These are phyloP conservation scores for Carposina sasakii DNA, from an alignment of 1,140 invertebrate species.

Conservation along the genomic window DNA sequence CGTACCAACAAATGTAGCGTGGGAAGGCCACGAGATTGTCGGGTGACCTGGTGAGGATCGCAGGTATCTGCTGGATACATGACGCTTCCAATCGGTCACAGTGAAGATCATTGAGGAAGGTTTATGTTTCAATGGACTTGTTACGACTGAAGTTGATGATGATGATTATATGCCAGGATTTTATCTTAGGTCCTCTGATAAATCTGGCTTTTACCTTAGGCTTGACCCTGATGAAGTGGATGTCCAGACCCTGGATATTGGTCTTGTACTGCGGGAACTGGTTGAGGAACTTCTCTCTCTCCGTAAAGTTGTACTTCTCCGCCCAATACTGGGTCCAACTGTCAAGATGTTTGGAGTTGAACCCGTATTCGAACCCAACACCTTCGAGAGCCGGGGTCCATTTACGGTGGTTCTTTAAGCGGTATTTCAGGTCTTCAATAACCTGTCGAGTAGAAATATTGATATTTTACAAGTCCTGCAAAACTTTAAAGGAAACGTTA, in stretches of 20 bases:
- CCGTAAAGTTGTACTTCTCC: slow-evolving; percentile 74
- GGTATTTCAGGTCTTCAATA: slow-evolving; percentile 73
- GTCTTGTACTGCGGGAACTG: slow-evolving; percentile 78
- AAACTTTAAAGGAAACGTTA: too few species aligned
- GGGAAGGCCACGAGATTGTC: too few species aligned
- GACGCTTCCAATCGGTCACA: too few species aligned
- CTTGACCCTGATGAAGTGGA: slow-evolving; percentile 6
- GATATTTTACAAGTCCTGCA: not conserved
- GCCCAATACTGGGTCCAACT: slow-evolving; percentile 5
- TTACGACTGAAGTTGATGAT: too few species aligned
- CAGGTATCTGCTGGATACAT: too few species aligned
- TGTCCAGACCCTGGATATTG: slow-evolving; percentile 76
- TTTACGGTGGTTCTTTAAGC: slow-evolving; percentile 70
- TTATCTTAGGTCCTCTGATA: too few species aligned
- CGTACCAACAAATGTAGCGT: too few species aligned
- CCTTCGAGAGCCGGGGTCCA: slow-evolving; percentile 76
- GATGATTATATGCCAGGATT: too few species aligned
- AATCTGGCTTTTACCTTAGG: too few species aligned
- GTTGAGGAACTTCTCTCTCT: slow-evolving; percentile 78
- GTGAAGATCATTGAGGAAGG: too few species aligned
- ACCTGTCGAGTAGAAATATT: slow-evolving; percentile 49
- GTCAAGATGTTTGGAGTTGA: slow-evolving; percentile 73
- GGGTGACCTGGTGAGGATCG: too few species aligned
- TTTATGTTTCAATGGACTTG: too few species aligned
- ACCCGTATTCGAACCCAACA: slow-evolving; percentile 80